Evolutionary conservation across 2,888 invertebrate species (phyloP), one percentile per base, ranked within the genome.

Genomic region (Pristionchus exspectatus): DNA sequence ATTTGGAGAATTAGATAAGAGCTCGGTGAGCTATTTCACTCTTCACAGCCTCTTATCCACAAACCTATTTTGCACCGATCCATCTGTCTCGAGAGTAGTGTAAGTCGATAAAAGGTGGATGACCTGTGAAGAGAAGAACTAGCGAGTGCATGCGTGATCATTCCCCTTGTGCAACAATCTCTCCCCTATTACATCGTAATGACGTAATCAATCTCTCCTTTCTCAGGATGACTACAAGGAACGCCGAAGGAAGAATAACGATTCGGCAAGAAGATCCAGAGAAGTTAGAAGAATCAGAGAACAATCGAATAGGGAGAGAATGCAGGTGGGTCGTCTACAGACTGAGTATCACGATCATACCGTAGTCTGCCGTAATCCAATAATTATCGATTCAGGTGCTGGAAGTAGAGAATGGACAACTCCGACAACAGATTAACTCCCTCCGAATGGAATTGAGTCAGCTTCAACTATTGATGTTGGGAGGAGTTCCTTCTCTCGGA

Each of bases 221-320:
- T 44, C 44, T 38, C 54, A 89, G 89, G 77, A 84, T 21, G 89
- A 89, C 66, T 89, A 89, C 69, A 66, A 56, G 50, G 89, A 89
- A 27, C 89, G 89, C 44, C 89, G 89, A 14, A 66, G 89, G 5
- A 81, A 84, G 69, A 89, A 89, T 83, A 89, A 89, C 69, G 89
- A 89, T 54, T 89, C 89, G 2, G 89, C 89, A 1, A 83, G 89
- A 21, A 59, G 89, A 30, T 89, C 89, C 10, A 24, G 89, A 21
- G 89, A 89, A 24, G 83, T 89, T 12, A 66, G 89, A 63, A 33
- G 89, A 50, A 3, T 83, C 21, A 24, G 89, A 9, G 89, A 89
- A 63, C 83, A 83, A 69, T 56, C 74, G 50, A 89, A 89, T 50
- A 56, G 89, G 16, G 77, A 66, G n/a, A 33, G 84, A 27, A 89